Percentiles rank a stretch among this genome's conserved stretches.
These are phyloP conservation scores for Medauroidea extradentata DNA, from an alignment of 1,140 invertebrate species.

Conservation along the genomic window DNA sequence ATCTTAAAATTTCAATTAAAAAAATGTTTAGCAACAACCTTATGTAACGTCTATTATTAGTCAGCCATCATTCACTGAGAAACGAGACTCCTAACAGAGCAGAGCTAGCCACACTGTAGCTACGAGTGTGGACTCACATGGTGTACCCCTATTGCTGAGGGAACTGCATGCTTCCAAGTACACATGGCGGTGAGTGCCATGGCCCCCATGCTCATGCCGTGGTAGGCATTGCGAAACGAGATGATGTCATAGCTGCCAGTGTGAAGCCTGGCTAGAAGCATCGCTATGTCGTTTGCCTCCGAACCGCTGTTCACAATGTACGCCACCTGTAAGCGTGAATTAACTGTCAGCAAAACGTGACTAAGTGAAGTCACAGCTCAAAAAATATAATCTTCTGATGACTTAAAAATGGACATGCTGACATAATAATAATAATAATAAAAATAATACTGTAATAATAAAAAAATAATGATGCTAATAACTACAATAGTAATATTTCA, in stretches of 20 bases:
- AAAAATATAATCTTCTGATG: constrained; percentile 6
- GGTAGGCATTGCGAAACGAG: constrained; percentile 82
- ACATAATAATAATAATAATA: background rate
- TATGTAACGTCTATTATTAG: too few relatives aligned
- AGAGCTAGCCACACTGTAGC: too few relatives aligned
- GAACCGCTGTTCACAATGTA: constrained; percentile 96
- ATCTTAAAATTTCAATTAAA: too few relatives aligned
- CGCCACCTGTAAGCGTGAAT: constrained; percentile 58
- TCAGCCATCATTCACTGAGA: too few relatives aligned
- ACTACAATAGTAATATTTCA: background rate
- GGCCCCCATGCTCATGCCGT: constrained; percentile 80
- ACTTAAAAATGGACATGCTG: background rate
- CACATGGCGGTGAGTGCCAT: constrained; percentile 79
- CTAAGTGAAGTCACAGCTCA: too few relatives aligned
- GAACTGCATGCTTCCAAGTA: constrained; percentile 72
- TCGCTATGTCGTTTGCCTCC: constrained; percentile 94
- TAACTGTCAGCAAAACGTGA: too few relatives aligned
- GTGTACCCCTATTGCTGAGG: constrained; percentile 72
- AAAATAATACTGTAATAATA: background rate
- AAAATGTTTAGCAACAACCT: too few relatives aligned
- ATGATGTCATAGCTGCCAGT: constrained; percentile 83
- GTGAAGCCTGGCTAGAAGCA: constrained; percentile 78
- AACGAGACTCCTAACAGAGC: too few relatives aligned
- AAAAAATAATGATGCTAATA: constrained; percentile 9
- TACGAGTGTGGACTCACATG: constrained; percentile 56